Percentiles rank a stretch among this genome's conserved stretches.
Conservation (phyloP, 2,113 vertebrate species). For the Dinomys branickii region DNA sequence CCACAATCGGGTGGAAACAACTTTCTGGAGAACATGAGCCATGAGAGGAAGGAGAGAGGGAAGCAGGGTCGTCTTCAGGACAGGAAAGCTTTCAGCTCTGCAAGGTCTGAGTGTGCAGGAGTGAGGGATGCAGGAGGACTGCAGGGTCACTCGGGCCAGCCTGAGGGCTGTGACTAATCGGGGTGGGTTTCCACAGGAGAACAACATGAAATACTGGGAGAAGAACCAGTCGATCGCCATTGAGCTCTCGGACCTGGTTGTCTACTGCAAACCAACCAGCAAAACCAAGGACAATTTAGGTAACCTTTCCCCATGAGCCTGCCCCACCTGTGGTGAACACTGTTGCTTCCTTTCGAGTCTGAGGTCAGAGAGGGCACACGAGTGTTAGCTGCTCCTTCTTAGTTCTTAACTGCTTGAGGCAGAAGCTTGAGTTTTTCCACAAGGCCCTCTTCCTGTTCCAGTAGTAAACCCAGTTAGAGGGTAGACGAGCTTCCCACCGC, state of each 20-base stretch:
- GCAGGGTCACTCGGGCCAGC: fast-evolving
- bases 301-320: constrained; percentile 75
- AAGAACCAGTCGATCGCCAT: constrained; percentile 94
- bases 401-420: fast-evolving
- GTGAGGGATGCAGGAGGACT: background rate
- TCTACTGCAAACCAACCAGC: constrained; percentile 97
- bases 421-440: background rate
- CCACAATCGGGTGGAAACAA: background rate
- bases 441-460: background rate
- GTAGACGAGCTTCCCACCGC: fast-evolving
- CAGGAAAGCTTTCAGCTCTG: fast-evolving
- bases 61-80: too few species aligned
- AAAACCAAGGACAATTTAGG: constrained; percentile 97
- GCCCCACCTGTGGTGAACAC: fast-evolving
- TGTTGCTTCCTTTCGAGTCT: fast-evolving
- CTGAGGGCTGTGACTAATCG: background rate
- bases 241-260: constrained; percentile 96
- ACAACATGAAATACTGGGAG: constrained; percentile 91
- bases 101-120: fast-evolving
- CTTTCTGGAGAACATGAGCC: too few species aligned
- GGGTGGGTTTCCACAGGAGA: constrained; percentile 84
- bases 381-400: fast-evolving
- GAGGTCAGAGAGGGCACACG: fast-evolving
- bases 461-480: background rate
- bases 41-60: too few species aligned